A percentile compares a stretch with the other conserved stretches of the same genome.
Conservation (phyloP, 2,113 vertebrate genomes). For the Montifringilla adamsi region DNA sequence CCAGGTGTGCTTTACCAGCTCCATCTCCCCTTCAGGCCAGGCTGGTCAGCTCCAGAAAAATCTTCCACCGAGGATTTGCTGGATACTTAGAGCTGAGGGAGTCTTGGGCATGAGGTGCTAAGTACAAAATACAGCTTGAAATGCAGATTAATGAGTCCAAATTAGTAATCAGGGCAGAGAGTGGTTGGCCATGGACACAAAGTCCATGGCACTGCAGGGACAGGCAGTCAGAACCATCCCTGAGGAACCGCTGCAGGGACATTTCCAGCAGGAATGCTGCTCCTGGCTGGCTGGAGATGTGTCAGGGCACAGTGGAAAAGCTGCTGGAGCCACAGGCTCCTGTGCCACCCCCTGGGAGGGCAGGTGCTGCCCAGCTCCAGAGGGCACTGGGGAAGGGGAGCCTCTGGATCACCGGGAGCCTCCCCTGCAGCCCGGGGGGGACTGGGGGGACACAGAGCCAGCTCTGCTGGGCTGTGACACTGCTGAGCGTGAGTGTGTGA, state of each 20-base stretch:
- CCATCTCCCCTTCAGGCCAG: not conserved
- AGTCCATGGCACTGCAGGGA: accelerated
- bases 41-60: not conserved
- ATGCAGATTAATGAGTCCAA: not conserved
- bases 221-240: not conserved
- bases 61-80: not conserved
- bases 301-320: not conserved
- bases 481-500: too few species aligned
- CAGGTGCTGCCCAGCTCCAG: not conserved
- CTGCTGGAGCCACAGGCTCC: accelerated
- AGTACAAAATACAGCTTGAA: not conserved
- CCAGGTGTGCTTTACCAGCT: not conserved
- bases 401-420: accelerated
- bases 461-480: not conserved
- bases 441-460: accelerated
- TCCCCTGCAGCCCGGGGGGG: accelerated
- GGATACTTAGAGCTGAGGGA: not conserved
- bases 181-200: not conserved
- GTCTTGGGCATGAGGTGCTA: not conserved
- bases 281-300: not conserved
- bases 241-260: not conserved
- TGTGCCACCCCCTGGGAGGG: not conserved
- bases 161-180: not conserved
- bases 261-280: not conserved
- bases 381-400: accelerated